These are phyloP conservation scores for Ciconia boyciana DNA, from an alignment of 2,113 vertebrate genomes.

Conservation along the genomic window DNA sequence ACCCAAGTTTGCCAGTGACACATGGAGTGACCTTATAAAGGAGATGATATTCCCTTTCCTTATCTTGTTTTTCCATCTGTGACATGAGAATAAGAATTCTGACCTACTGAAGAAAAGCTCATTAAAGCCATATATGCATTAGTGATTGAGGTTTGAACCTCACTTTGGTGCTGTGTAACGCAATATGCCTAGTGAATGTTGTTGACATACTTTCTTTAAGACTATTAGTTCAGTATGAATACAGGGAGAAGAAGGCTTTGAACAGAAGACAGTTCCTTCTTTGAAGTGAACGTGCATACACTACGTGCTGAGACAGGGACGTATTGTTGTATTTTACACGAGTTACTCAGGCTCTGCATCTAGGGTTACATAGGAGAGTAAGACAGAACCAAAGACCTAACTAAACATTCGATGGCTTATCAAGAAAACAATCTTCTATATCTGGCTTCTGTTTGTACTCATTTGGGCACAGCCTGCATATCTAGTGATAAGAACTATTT, in stretches of 20 bases:
- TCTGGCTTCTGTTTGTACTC: background rate
- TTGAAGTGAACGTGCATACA: background rate
- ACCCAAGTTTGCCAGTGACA: background rate
- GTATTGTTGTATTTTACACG: background rate
- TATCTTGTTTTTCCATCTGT: background rate
- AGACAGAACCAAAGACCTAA: background rate
- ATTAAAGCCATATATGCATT: background rate
- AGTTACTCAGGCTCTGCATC: background rate
- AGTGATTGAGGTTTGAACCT: background rate
- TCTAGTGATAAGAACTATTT: background rate
- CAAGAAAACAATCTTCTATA: background rate
- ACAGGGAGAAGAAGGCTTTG: background rate
- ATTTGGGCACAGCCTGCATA: background rate
- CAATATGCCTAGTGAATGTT: background rate
- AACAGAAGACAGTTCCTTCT: background rate
- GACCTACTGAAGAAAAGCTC: background rate
- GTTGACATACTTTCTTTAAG: conserved; percentile 14
- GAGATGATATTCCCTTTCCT: background rate
- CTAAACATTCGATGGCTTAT: background rate
- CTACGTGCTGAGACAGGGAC: background rate
- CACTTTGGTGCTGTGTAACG: background rate
- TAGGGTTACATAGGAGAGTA: background rate
- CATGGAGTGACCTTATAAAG: background rate
- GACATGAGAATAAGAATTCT: background rate
- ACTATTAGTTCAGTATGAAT: background rate